Evolutionary conservation across 2,113 vertebrate genomes (phyloP).

Genomic region (Daboia siamensis): DNA sequence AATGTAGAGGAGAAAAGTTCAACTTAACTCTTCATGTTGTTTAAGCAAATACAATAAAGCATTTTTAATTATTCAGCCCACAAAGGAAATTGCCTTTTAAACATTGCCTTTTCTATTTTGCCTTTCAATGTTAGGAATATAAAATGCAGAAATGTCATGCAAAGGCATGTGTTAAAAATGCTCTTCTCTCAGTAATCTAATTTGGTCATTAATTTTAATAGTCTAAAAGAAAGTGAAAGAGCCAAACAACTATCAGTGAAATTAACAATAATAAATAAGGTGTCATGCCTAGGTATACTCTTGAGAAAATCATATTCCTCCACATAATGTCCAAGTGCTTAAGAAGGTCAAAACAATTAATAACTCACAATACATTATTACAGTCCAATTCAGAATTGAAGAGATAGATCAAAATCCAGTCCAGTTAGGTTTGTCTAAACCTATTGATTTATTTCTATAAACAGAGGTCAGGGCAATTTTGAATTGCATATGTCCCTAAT

Average conservation of each 20-base stretch:
- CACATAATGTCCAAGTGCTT: constrained; percentile 18
- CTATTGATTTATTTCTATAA: neutral
- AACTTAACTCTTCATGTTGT: constrained; percentile 40
- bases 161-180: neutral
- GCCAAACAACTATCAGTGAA: constrained; percentile 25
- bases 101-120: constrained; percentile 58
- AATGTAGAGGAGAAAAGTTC: constrained; percentile 34
- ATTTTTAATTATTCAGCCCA: constrained; percentile 63
- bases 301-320: neutral
- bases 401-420: neutral
- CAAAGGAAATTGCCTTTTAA: constrained; percentile 64
- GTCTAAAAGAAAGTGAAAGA: constrained; percentile 3
- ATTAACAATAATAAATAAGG: neutral
- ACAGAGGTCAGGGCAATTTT: neutral
- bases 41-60: constrained; percentile 58
- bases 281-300: neutral
- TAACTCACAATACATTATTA: neutral
- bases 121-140: constrained; percentile 41
- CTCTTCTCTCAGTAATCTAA: neutral
- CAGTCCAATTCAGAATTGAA: neutral
- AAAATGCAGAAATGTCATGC: constrained; percentile 31
- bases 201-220: constrained; percentile 43
- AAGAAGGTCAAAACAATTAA: constrained; percentile 3
- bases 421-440: neutral
- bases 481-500: neutral